Evolutionary conservation across 2,797 vertebrate species (phyloP).

Genomic region (Enteromius anoplus): DNA sequence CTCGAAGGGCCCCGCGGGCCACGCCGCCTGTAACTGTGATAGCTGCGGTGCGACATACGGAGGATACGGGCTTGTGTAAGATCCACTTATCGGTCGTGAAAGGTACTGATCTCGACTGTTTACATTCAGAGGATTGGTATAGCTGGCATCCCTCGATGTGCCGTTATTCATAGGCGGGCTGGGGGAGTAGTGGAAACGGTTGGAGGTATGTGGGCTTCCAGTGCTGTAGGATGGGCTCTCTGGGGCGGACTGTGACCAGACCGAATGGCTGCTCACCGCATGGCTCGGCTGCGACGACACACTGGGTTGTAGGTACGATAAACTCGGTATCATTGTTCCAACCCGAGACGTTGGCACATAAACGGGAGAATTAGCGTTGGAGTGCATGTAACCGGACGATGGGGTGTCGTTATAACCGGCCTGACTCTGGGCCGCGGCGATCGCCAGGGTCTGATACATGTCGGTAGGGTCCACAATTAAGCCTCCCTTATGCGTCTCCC

Average conservation of each 20-base stretch:
- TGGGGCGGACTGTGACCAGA: slow-evolving; percentile 89
- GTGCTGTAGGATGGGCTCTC: slow-evolving; percentile 91
- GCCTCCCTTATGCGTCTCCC: slow-evolving; percentile 81
- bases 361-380: slow-evolving; percentile 91
- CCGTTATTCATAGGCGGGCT: slow-evolving; percentile 92
- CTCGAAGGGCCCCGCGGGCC: slow-evolving; percentile 89
- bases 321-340: slow-evolving; percentile 90
- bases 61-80: slow-evolving; percentile 89
- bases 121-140: slow-evolving; percentile 81
- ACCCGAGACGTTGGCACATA: slow-evolving; percentile 94
- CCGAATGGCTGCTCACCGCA: slow-evolving; percentile 84
- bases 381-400: slow-evolving; percentile 90
- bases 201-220: slow-evolving; percentile 85
- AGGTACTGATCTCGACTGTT: slow-evolving; percentile 89
- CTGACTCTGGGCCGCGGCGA: slow-evolving; percentile 89
- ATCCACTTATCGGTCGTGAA: slow-evolving; percentile 85
- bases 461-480: slow-evolving; percentile 86
- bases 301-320: slow-evolving; percentile 88
- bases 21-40: slow-evolving; percentile 87
- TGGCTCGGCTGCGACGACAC: slow-evolving; percentile 84
- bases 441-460: slow-evolving; percentile 96
- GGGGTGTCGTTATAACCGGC: slow-evolving; percentile 86
- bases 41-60: slow-evolving; percentile 89
- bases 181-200: slow-evolving; percentile 91
- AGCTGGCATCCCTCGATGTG: slow-evolving; percentile 82